Evolutionary conservation across 2,888 invertebrate genomes (phyloP).

Genomic region (Ditula angustiorana): DNA sequence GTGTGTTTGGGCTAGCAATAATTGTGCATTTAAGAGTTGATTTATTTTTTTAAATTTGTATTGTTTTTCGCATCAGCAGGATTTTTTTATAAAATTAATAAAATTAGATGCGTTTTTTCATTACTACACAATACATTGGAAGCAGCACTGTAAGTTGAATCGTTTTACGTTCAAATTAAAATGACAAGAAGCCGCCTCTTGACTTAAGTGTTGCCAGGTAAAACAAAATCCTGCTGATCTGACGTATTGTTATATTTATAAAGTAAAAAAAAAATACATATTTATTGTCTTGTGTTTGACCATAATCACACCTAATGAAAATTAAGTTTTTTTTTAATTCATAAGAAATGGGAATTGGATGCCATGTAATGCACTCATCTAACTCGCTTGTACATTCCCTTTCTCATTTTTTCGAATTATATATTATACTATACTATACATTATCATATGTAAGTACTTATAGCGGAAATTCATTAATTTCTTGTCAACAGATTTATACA

Average conservation of each 20-base stretch:
- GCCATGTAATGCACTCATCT: slow-evolving; percentile 21
- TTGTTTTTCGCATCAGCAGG: slow-evolving; percentile 3
- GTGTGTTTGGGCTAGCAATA: slow-evolving; percentile 55
- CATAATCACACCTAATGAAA: slow-evolving; percentile 30
- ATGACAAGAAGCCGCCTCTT: too few relatives aligned
- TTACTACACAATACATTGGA: too few relatives aligned
- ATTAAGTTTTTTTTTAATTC: slow-evolving; percentile 29
- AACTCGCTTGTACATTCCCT: slow-evolving; percentile 46
- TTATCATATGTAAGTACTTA: too few relatives aligned
- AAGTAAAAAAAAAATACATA: too few relatives aligned
- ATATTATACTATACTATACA: not conserved
- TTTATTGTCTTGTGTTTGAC: slow-evolving; percentile 26
- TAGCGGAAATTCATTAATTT: too few relatives aligned
- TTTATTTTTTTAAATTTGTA: slow-evolving; percentile 25
- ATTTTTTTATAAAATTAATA: not conserved
- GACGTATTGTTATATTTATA: slow-evolving; percentile 36
- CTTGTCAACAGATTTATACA: slow-evolving; percentile 16
- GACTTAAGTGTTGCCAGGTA: slow-evolving; percentile 16
- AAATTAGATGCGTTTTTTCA: too few relatives aligned
- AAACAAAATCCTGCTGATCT: slow-evolving; percentile 14
- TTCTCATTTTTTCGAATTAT: slow-evolving; percentile 54
- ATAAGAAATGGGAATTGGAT: slow-evolving; percentile 49
- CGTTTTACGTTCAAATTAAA: too few relatives aligned
- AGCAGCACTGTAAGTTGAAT: too few relatives aligned
- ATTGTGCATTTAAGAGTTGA: slow-evolving; percentile 63